Base-by-base conservation (phyloP, 2,888 invertebrate genomes). In the Tenthredo mesomela region DNA sequence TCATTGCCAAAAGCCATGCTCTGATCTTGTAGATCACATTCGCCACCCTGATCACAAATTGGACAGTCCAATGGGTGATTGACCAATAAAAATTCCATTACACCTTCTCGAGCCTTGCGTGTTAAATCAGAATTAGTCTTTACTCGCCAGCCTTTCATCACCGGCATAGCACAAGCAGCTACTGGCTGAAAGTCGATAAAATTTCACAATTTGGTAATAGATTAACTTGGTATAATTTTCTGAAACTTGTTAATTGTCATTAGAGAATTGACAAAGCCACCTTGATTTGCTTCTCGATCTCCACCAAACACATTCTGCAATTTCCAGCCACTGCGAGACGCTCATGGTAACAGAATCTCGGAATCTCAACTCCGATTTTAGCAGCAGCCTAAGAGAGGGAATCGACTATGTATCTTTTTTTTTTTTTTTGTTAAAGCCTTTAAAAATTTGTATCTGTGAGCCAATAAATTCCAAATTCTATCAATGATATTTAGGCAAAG, bases 51-150 rank as follows among this genome's bases (percentile, higher is more conserved):
- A 94, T 99, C 99, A 94, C 99, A 99, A 94, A 99, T 99, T 58
- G 99, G 99, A 92, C 99, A 99, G 94, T 99, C 99, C 86, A 99
- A 94, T 0, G 99, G 99, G 94, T 99, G 99, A 92, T 99, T 99
- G 86, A 99, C 98, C 43, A 99, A 94, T 73, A 99, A 94, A 93
- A 99, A 99, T 94, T 99, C 99, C 99, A 99, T 99, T 0, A 99
- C 99, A 89, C 99, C 98, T 92, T 96, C 96, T 84, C 96, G 94
- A 33, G 96, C 97, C 87, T 93, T 94, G 65, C 92, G 93, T 0
- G 98, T 98, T 94, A 99, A 95, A 89, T 98, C 98, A 0, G 99
- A 99, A 93, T 99, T 97, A 29, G 99, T 99, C 93, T 99, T 99
- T 29, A 99, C 96, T 88, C 97, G 96, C 99, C 98, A 98, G n/a